Conservation (phyloP, 92 coral and sea anemone genomes). For the Zoanthus sansibaricus region DNA sequence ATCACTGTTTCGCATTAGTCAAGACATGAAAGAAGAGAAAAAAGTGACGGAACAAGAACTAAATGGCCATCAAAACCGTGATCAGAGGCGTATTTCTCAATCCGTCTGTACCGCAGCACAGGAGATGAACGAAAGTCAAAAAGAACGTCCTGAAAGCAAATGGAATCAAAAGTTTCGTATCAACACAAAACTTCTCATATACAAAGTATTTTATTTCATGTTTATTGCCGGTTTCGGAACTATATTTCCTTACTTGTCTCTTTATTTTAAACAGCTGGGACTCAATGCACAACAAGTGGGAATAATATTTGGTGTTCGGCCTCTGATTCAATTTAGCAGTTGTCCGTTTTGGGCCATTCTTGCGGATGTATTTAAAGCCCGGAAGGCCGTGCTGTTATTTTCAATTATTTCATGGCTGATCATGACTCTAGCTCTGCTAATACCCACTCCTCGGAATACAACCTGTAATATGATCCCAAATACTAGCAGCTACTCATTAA, state of each 20-base stretch:
- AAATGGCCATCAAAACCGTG: neutral
- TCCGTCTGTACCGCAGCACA: neutral
- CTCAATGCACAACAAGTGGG: conserved; percentile 91
- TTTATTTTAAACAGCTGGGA: conserved; percentile 94
- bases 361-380: conserved; percentile 86
- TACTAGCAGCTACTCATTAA: neutral
- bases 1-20: neutral
- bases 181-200: conserved; percentile 74
- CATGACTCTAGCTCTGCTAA: conserved; percentile 88
- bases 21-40: conserved; percentile 5
- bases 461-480: conserved; percentile 59
- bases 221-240: conserved; percentile 98
- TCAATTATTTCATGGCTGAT: conserved; percentile 93
- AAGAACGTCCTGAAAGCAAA: conserved; percentile 16
- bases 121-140: neutral
- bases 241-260: conserved; percentile 93
- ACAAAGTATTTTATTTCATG: conserved; percentile 91
- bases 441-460: conserved; percentile 83
- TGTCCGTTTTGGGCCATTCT: conserved; percentile 96
- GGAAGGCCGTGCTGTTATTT: conserved; percentile 83
- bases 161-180: conserved; percentile 30
- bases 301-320: conserved; percentile 89
- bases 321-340: conserved; percentile 89
- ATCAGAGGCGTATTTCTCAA: neutral
- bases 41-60: neutral